Evolutionary conservation across 92 coral and sea anemone species (phyloP).

Genomic region (Pocillopora meandrina): DNA sequence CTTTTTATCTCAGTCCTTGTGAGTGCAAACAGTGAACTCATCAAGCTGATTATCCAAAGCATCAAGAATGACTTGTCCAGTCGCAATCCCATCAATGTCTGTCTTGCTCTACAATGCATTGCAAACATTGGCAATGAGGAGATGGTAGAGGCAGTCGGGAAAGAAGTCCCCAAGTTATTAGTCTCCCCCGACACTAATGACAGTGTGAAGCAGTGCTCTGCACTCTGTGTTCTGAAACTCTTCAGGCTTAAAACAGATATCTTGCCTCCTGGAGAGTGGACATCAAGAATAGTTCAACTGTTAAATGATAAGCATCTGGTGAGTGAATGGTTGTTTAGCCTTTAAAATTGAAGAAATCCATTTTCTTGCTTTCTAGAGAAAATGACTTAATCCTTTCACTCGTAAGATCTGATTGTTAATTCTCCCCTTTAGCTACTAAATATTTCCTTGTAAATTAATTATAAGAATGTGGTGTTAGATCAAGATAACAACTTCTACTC

Average conservation of each 20-base stretch:
- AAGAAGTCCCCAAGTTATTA: slow-evolving; percentile 95
- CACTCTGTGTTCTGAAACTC: slow-evolving; percentile 92
- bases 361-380: too few relatives aligned
- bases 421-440: too few relatives aligned
- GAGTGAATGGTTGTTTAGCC: neutral
- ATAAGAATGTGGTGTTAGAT: too few relatives aligned
- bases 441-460: too few relatives aligned
- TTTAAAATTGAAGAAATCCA: too few relatives aligned
- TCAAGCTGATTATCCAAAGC: slow-evolving; percentile 92
- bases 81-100: slow-evolving; percentile 94
- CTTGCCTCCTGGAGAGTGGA: slow-evolving; percentile 98
- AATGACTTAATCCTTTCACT: too few relatives aligned
- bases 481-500: too few relatives aligned
- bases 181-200: slow-evolving; percentile 97
- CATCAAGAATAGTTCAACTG: slow-evolving; percentile 95
- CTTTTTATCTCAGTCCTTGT: slow-evolving; percentile 94
- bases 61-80: slow-evolving; percentile 97
- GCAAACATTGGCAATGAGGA: slow-evolving; percentile 96
- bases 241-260: slow-evolving; percentile 79
- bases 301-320: slow-evolving; percentile 97
- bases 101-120: slow-evolving; percentile 95
- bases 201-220: slow-evolving; percentile 96
- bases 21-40: slow-evolving; percentile 97
- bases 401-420: too few relatives aligned
- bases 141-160: slow-evolving; percentile 95